Conservation (phyloP, 2,113 vertebrate species). For the Siniperca chuatsi region DNA sequence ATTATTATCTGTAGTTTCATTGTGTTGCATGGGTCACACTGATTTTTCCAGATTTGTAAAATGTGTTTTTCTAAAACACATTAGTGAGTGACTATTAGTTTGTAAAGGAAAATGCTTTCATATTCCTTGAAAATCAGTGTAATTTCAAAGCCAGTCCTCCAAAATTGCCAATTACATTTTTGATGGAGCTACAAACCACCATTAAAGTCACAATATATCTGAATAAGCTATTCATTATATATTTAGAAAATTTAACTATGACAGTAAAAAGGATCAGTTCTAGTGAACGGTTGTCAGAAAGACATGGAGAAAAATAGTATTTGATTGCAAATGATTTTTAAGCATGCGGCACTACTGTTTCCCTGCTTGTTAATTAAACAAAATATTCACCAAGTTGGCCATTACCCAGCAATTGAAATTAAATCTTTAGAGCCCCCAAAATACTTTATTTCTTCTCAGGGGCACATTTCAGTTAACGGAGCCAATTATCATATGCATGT, state of each 20-base stretch:
- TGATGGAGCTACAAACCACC: not conserved
- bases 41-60: not conserved
- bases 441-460: slow-evolving; percentile 53
- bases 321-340: not conserved
- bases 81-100: not conserved
- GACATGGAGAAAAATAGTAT: not conserved
- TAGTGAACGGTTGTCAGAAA: not conserved
- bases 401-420: slow-evolving; percentile 32
- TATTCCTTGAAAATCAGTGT: not conserved
- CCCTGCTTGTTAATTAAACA: slow-evolving; percentile 27
- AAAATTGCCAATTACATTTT: not conserved
- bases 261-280: not conserved
- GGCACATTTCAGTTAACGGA: slow-evolving; percentile 57
- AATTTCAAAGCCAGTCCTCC: not conserved
- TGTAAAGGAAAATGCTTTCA: not conserved
- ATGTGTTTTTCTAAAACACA: not conserved
- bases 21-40: not conserved
- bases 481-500: slow-evolving; percentile 68
- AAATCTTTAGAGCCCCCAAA: slow-evolving; percentile 48
- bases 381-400: slow-evolving; percentile 11
- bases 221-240: not conserved
- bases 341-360: not conserved
- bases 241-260: not conserved
- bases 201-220: not conserved
- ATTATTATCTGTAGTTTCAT: too few relatives aligned